Percentiles rank a stretch among this genome's conserved stretches.
These are phyloP conservation scores for Sclerodermus sp. DNA, from an alignment of 2,888 invertebrate genomes.

Conservation along the genomic window DNA sequence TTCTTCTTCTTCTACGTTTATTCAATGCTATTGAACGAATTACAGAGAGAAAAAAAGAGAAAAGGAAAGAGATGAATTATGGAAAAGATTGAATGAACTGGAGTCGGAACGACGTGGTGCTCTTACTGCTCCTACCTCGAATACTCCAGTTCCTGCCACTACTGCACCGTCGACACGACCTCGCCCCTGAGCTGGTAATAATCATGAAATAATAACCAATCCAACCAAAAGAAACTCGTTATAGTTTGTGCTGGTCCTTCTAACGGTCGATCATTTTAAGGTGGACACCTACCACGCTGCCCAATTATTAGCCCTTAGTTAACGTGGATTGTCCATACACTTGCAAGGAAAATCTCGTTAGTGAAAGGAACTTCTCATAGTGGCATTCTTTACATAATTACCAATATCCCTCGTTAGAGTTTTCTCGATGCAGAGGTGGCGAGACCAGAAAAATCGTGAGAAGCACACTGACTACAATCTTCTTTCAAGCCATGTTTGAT, in stretches of 20 bases:
- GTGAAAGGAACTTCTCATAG: constrained; percentile 44
- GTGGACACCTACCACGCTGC: constrained; percentile 46
- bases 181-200: constrained; percentile 54
- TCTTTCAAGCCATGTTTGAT: constrained; percentile 42
- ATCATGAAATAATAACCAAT: background rate
- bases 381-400: constrained; percentile 46
- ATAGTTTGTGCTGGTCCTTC: background rate
- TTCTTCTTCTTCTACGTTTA: too few relatives aligned
- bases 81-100: constrained; percentile 92
- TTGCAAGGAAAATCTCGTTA: constrained; percentile 50
- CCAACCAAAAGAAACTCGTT: constrained; percentile 1
- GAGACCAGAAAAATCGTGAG: constrained; percentile 5
- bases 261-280: too few relatives aligned
- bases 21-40: constrained; percentile 15
- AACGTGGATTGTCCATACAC: constrained; percentile 54
- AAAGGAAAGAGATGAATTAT: constrained; percentile 95
- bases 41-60: constrained; percentile 91
- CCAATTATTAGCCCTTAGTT: constrained; percentile 57
- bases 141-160: constrained; percentile 54
- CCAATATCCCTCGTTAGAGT: constrained; percentile 25
- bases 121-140: constrained; percentile 40
- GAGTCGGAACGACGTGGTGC: constrained; percentile 64
- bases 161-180: constrained; percentile 52
- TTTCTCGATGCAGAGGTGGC: constrained; percentile 37
- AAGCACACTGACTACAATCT: constrained; percentile 17